Evolutionary conservation across 2,888 invertebrate genomes (phyloP).

Genomic region (Tipula helvola): DNA sequence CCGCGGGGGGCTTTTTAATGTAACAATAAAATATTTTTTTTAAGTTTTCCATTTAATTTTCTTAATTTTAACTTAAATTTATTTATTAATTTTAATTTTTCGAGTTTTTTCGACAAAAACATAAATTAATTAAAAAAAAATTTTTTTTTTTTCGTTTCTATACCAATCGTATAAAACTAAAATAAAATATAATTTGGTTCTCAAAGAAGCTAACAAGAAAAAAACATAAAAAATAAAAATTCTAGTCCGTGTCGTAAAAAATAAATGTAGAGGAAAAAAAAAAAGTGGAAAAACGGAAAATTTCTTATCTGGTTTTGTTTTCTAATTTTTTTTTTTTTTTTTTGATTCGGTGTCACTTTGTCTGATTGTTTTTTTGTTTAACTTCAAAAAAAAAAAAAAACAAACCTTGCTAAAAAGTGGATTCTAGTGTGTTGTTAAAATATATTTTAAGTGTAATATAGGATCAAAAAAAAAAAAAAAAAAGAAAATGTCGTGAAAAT

Average conservation of each 20-base stretch:
- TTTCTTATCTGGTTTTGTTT: not conserved
- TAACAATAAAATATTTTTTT: not conserved
- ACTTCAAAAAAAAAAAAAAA: not conserved
- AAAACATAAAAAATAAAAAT: not conserved
- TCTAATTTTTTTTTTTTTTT: not conserved
- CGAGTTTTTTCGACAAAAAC: not conserved
- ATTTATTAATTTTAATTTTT: not conserved
- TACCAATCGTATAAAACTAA: not conserved
- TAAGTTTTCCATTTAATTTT: not conserved
- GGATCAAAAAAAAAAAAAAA: not conserved
- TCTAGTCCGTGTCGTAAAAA: not conserved
- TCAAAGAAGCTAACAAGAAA: not conserved
- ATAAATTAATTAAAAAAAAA: not conserved
- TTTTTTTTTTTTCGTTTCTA: too few species aligned
- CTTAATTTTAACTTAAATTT: not conserved
- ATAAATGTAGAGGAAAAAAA: not conserved
- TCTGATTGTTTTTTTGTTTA: not conserved
- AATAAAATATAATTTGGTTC: not conserved
- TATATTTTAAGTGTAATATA: not conserved
- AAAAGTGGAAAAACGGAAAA: not conserved
- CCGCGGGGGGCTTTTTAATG: conserved; percentile 4
- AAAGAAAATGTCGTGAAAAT: not conserved
- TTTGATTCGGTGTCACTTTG: not conserved
- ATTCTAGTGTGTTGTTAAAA: not conserved
- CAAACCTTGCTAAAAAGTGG: not conserved